Conservation (phyloP, 2,888 invertebrate genomes). For the Chalcosyrphus nemorum region DNA sequence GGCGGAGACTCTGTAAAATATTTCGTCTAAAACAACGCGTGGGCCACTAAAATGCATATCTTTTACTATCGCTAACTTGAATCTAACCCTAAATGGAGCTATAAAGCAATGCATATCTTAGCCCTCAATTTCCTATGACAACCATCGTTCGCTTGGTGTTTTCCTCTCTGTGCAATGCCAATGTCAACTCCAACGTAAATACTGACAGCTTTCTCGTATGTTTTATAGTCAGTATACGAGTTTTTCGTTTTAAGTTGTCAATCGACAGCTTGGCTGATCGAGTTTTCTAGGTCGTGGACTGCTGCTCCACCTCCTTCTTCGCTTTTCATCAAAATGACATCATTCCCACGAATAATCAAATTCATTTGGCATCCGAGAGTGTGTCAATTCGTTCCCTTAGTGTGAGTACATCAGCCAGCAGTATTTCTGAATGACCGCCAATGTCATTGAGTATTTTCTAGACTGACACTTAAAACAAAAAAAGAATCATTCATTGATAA, state of each 20-base stretch:
- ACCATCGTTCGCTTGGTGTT: too few relatives aligned
- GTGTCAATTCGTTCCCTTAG: slow-evolving; percentile 9
- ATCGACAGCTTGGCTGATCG: slow-evolving; percentile 10
- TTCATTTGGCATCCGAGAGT: slow-evolving; percentile 31
- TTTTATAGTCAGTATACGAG: neutral
- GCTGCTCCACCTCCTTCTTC: neutral
- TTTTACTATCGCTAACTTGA: too few relatives aligned
- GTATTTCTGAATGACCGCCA: neutral
- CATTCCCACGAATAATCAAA: slow-evolving; percentile 26
- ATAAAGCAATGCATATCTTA: too few relatives aligned
- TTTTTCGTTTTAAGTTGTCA: neutral
- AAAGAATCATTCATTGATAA: neutral
- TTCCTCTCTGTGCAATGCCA: neutral
- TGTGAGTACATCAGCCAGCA: neutral
- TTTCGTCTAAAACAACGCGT: too few relatives aligned
- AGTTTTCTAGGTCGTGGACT: slow-evolving; percentile 26
- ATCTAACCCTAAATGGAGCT: too few relatives aligned
- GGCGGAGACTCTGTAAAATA: too few relatives aligned
- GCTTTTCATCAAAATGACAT: slow-evolving; percentile 21
- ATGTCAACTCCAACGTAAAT: slow-evolving; percentile 1
- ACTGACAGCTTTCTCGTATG: neutral
- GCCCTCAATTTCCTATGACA: too few relatives aligned
- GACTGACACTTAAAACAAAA: neutral
- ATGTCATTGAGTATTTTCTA: neutral
- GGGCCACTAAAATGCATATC: too few relatives aligned